Evolutionary conservation across 1,140 invertebrate species (phyloP), one percentile per base, ranked within the genome.

Genomic region (Metaphire vulgaris): DNA sequence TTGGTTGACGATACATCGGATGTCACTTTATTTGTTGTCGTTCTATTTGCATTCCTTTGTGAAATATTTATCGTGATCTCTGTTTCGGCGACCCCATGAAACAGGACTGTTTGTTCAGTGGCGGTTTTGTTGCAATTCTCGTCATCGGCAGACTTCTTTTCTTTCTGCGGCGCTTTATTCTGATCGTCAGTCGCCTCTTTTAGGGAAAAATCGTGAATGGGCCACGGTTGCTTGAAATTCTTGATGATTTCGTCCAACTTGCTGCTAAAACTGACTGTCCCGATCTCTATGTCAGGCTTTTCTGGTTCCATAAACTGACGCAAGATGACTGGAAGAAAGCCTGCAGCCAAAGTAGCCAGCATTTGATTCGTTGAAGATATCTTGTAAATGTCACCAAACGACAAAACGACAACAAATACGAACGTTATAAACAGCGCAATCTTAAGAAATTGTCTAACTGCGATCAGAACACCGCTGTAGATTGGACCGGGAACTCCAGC

Each of bases 311-410:
- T 77, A 32, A 79, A 76, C 1, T 64, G 76, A 33, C 69, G 82
- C 56, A 85, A 77, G 66, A 85, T 77, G 81, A 85, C 82, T 2
- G 84, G 83, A 65, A 85, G 83, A 73, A 85, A 85, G 0, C 84
- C 84, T 0, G 83, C 84, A 14, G 84, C 84, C 68, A 85, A 72
- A 0, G 84, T 83, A 21, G 84, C 84, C 29, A 84, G 65, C 1
- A 83, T 85, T 72, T 84, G 84, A 80, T 85, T 85, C 32, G 84
- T 84, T 21, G 83, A 83, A 1, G 83, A 85, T 70, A 85, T 82
- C 74, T 82, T 79, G 69, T 80, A 80, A 0, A 84, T 81, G 71
- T 82, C 83, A 34, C 84, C 84, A 78, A 85, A 85, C 1, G 84
- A 83, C 81, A 85, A 81, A 14, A 85, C 84, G 31, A 85, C 83